Evolutionary conservation across 2,113 vertebrate species (phyloP).

Genomic region (Pollimyrus isidori): DNA sequence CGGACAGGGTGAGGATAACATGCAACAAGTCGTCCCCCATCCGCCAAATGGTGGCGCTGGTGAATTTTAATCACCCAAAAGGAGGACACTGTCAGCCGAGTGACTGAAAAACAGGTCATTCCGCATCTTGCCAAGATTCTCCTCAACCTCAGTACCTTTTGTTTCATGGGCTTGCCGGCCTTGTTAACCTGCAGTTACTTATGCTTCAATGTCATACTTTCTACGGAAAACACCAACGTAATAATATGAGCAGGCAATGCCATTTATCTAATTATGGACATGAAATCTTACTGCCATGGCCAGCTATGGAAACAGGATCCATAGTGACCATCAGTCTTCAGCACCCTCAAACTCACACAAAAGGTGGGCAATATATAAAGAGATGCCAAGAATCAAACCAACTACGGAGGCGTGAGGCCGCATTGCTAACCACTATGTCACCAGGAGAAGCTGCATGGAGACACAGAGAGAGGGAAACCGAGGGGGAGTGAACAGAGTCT

Average conservation of each 20-base stretch:
- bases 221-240: not conserved
- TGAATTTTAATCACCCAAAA: conserved; percentile 49
- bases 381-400: not conserved
- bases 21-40: not conserved
- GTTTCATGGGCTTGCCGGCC: not conserved
- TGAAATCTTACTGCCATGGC: not conserved
- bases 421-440: not conserved
- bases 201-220: not conserved
- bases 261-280: not conserved
- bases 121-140: conserved; percentile 43
- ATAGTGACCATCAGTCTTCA: not conserved
- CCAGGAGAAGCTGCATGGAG: not conserved
- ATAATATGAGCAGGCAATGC: not conserved
- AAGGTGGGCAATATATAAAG: not conserved
- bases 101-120: conserved; percentile 55
- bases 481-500: not conserved
- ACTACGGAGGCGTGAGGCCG: not conserved
- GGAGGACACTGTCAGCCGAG: conserved; percentile 35
- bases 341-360: not conserved
- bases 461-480: not conserved
- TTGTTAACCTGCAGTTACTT: not conserved
- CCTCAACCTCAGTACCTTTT: conserved; percentile 40
- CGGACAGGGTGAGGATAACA: not conserved
- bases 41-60: conserved; percentile 18
- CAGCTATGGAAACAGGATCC: not conserved